Evolutionary conservation across 2,113 vertebrate genomes (phyloP).

Genomic region (Poicephalus gulielmi): DNA sequence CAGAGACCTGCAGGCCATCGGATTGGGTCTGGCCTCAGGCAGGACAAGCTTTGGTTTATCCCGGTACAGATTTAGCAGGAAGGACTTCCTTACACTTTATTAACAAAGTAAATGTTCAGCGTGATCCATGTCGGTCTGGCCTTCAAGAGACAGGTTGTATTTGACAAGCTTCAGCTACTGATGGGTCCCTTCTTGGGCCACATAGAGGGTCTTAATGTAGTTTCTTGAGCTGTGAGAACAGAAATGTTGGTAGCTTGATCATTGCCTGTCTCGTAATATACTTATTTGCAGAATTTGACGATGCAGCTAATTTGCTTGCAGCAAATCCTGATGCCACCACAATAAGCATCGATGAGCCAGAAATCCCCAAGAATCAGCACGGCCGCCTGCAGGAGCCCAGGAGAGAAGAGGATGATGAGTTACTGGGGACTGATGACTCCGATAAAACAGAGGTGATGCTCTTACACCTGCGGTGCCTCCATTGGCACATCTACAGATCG

Average conservation of each 20-base stretch:
- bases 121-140: rapidly evolving
- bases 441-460: constrained; percentile 85
- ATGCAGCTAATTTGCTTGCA: constrained; percentile 75
- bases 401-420: constrained; percentile 81
- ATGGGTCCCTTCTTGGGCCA: neutral
- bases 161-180: rapidly evolving
- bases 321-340: constrained; percentile 79
- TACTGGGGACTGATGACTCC: constrained; percentile 79
- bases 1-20: rapidly evolving
- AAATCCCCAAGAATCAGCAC: constrained; percentile 67
- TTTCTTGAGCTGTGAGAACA: neutral
- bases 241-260: neutral
- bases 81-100: rapidly evolving
- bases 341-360: constrained; percentile 83
- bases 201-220: neutral
- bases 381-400: constrained; percentile 43
- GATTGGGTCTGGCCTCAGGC: neutral
- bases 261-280: neutral
- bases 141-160: rapidly evolving
- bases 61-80: rapidly evolving
- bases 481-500: rapidly evolving
- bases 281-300: constrained; percentile 86
- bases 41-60: neutral
- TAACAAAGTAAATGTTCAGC: neutral
- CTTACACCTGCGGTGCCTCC: neutral